Base-by-base conservation (phyloP, 2,888 invertebrate genomes). In the Patella caerulea region DNA sequence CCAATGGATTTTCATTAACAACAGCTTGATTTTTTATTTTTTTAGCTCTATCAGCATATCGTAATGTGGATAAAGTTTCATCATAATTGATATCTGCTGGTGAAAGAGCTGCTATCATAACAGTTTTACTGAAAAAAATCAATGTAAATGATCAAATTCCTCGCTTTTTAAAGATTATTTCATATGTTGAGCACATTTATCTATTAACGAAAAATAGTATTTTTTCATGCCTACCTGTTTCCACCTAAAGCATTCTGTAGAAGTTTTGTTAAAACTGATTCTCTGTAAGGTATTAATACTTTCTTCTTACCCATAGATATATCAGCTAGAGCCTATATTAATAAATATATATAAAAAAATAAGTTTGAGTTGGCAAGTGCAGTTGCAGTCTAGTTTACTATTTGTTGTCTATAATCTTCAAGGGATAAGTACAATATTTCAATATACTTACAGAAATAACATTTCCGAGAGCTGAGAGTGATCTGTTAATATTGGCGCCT, bases 21-120 rank as follows among this genome's bases (percentile, higher is more conserved):
- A 91, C 89, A 53, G 92, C 92, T 76, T 91, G 90, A 82, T 91
- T 92, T 80, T 92, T 91, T 77, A 92, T 92, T 81, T 91, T 89
- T 84, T 92, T 92, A 14, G 92, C 92, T 74, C 92, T 80, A 84
- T 92, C 92, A 54, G 92, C 92, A 80, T 92, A 92, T 11, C 92
- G 84, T 70, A 92, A 85, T 3, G 92, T 92, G 59, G 88, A 85
- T 56, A 92, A 78, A 0, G 92, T 91, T 83, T 92, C 92, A 76
- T 91, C 91, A 79, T 90, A 92, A 83, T 92, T 92, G 55, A 92
- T 92, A 80, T 92, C 91, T 29, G 92, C 92, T 4, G 92, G 92
- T 0, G 92, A 92, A 55, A 92, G 79, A n/a, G 92, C 92, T 52
- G 92, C 92, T 72, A 92, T 91, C 92, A 92, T 92, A 14, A 92